Evolutionary conservation across 2,113 vertebrate species (phyloP).

Genomic region (Ciconia boyciana): DNA sequence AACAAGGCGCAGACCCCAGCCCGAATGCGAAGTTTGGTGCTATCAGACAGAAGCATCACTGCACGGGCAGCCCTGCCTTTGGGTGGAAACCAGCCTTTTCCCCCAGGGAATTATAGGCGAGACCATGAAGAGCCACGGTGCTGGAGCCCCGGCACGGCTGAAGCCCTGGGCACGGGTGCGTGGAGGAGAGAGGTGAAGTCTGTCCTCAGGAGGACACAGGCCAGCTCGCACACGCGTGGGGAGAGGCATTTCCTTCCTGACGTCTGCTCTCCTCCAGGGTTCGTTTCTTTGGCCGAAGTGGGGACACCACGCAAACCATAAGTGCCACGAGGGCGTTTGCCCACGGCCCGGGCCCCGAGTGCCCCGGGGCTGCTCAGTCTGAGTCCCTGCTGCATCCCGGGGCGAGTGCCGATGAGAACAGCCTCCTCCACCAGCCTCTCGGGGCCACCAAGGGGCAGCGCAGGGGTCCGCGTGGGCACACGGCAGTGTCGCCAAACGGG

Average conservation of each 20-base stretch:
- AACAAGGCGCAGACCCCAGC: not conserved
- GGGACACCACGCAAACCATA: not conserved
- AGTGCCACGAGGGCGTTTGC: not conserved
- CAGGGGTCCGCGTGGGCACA: rapidly evolving
- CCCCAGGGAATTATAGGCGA: not conserved
- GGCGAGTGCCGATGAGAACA: not conserved
- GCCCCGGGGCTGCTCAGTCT: not conserved
- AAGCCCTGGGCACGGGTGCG: not conserved
- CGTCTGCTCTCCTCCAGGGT: not conserved
- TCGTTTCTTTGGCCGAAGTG: not conserved
- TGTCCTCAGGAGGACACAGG: not conserved
- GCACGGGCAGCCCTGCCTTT: rapidly evolving
- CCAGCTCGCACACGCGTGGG: rapidly evolving
- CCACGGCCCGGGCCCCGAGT: rapidly evolving
- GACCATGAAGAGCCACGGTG: not conserved
- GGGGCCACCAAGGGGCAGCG: not conserved
- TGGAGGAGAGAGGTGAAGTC: not conserved
- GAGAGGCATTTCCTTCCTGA: not conserved
- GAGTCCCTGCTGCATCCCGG: rapidly evolving
- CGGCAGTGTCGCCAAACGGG: not conserved
- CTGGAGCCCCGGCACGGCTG: not conserved
- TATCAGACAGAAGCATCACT: not conserved
- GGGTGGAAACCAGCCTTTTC: not conserved
- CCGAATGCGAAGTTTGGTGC: not conserved
- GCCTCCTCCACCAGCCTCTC: not conserved